phyloP scores from a whole-genome alignment of 2,888 invertebrate genomes.

The Cryptocheilus praepositus region DNA sequence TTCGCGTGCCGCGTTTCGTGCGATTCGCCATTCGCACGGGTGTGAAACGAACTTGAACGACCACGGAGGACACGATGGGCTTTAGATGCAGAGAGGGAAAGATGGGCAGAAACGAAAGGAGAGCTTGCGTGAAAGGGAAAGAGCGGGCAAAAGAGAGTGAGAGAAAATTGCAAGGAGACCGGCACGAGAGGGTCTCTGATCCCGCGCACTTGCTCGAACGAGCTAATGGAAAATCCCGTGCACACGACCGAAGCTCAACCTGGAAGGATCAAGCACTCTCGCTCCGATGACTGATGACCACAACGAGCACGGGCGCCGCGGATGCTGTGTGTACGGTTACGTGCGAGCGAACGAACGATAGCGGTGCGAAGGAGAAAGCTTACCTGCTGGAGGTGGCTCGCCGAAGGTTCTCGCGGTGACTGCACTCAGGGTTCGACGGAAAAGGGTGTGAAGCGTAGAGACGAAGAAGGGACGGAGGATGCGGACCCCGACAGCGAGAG shows the following conservation, averaged over 20 bases:
- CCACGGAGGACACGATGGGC: slow-evolving; percentile 12
- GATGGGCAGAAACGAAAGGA: slow-evolving; percentile 6
- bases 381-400: slow-evolving; percentile 57
- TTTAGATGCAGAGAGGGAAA: background rate
- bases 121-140: slow-evolving; percentile 5
- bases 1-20: slow-evolving; percentile 7
- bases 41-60: background rate
- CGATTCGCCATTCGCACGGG: slow-evolving; percentile 12
- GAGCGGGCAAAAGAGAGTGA: slow-evolving; percentile 15
- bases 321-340: slow-evolving; percentile 6
- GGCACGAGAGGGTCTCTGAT: slow-evolving; percentile 49
- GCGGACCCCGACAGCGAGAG: slow-evolving; percentile 32
- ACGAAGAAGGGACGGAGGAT: slow-evolving; percentile 39
- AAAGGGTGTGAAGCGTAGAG: slow-evolving; percentile 58
- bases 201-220: slow-evolving; percentile 61
- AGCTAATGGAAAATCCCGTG: slow-evolving; percentile 55
- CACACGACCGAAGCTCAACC: slow-evolving; percentile 48
- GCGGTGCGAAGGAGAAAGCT: slow-evolving; percentile 42
- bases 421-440: slow-evolving; percentile 59
- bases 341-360: slow-evolving; percentile 27
- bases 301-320: slow-evolving; percentile 21
- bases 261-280: slow-evolving; percentile 49
- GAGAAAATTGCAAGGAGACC: slow-evolving; percentile 15
- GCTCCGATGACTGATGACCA: slow-evolving; percentile 50
- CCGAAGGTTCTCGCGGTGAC: slow-evolving; percentile 63